Percentiles rank a stretch among this genome's conserved stretches.
phyloP scores from a whole-genome alignment of 23 tunicate genomes.

The Diplosoma virens region DNA sequence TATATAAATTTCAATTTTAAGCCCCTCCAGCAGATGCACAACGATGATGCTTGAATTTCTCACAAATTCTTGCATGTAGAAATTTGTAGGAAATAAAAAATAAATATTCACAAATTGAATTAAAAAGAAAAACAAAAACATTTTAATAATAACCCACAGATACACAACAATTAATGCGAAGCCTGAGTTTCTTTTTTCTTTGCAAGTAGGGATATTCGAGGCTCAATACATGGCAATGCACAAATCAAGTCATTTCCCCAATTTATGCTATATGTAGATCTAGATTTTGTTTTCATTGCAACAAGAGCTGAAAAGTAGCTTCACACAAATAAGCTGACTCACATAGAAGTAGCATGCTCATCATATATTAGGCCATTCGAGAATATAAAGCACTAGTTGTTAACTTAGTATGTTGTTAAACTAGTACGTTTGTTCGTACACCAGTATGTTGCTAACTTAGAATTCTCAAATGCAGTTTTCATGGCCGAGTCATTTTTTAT shows the following conservation, averaged over 20 bases:
- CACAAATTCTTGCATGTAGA: too few species aligned
- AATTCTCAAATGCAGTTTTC: too few species aligned
- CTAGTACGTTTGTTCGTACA: too few species aligned
- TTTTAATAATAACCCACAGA: neutral
- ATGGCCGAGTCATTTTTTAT: neutral
- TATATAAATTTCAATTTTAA: too few species aligned
- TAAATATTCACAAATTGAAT: neutral
- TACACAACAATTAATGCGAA: slow-evolving; percentile 8
- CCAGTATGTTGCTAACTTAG: slow-evolving; percentile 23
- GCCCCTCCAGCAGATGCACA: too few species aligned
- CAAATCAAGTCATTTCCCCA: slow-evolving; percentile 4
- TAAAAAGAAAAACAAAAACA: slow-evolving; percentile 1
- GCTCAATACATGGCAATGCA: slow-evolving; percentile 18
- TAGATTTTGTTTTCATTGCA: neutral
- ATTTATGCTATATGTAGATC: neutral
- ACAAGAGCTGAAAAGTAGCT: slow-evolving; percentile 20
- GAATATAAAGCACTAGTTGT: slow-evolving; percentile 6
- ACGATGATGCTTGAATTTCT: too few species aligned
- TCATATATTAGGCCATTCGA: neutral
- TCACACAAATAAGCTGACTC: slow-evolving; percentile 8
- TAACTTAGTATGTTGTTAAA: too few species aligned
- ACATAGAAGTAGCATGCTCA: slow-evolving; percentile 19
- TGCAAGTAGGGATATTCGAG: slow-evolving; percentile 3
- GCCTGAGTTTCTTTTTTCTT: slow-evolving; percentile 19
- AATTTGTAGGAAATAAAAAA: neutral